Base-by-base conservation (phyloP, 2,113 vertebrate species). In the Tauraco erythrolophus region DNA sequence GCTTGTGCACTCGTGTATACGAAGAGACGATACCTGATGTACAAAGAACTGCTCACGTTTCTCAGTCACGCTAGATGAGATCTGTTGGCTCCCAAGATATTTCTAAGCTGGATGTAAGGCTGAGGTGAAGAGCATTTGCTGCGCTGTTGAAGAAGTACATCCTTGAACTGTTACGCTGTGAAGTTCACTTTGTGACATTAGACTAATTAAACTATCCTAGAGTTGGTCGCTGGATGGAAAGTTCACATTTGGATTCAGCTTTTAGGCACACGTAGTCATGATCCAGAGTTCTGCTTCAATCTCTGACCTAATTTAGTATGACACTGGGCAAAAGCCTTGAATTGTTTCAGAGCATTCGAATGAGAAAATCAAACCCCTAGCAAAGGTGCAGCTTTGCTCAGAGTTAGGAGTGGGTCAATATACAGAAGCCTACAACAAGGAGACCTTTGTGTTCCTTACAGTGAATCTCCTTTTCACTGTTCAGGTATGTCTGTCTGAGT, bases 261-360 rank as follows among this genome's bases (percentile, higher is more conserved):
- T 91, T 31, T 28, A n/a, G 39, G n/a, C 14, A 54, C 0, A 4
- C 37, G 11, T 0, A 45, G 65, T 4, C 41, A 17, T 1, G 14
- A 80, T 17, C 16, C 37, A 74, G 86, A 66, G 68, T 1, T 92
- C 41, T 37, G 46, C 16, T 21, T 74, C 71, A 45, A 27, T 8
- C 51, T 66, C 41, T 33, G 5, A 25, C 15, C 25, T 43, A 15
- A 53, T 50, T 77, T 61, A 76, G 43, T 56, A 31, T 0, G 1
- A 51, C 62, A 57, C 16, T 31, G 23, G n/a, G 45, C 24, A 81
- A 78, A 81, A 69, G 5, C 10, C 12, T 84, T 22, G 15, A 33
- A 33, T n/a, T 72, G 25, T 57, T 80, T 74, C 66, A 50, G 62
- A 65, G 78, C 48, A 37, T 31, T 43, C 50, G 18, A 64, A 57